Percentiles rank a stretch among this genome's conserved stretches.
These are phyloP conservation scores for Nasonia giraulti DNA, from an alignment of 1,140 invertebrate genomes.

Conservation along the genomic window DNA sequence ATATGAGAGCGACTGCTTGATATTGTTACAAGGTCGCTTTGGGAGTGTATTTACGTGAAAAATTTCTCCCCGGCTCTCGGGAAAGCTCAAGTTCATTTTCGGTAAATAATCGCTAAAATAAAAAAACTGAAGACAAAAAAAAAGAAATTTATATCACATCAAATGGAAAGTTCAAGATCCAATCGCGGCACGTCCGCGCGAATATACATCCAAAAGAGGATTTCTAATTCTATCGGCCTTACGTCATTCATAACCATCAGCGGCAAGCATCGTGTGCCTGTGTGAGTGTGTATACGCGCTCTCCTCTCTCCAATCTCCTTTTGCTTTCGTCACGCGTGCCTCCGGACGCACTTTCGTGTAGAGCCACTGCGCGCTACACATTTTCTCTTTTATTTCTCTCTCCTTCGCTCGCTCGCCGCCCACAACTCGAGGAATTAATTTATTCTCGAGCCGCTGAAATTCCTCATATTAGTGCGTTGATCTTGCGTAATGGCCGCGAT, in stretches of 20 bases:
- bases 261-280: background rate
- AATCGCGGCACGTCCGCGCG: background rate
- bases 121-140: no score
- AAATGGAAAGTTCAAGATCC: no score
- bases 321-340: constrained; percentile 38
- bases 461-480: constrained; percentile 6
- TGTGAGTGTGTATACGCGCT: background rate
- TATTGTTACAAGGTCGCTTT: no score
- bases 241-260: constrained; percentile 24
- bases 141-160: no score
- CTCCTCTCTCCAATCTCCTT: background rate
- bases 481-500: constrained; percentile 27
- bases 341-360: constrained; percentile 11
- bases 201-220: constrained; percentile 24
- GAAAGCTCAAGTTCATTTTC: no score
- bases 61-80: no score
- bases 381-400: constrained; percentile 25
- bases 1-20: background rate
- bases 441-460: constrained; percentile 30
- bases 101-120: no score
- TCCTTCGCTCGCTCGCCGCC: constrained; percentile 23
- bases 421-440: constrained; percentile 37
- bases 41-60: no score
- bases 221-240: constrained; percentile 43
- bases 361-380: constrained; percentile 5